These are phyloP conservation scores for Fringilla coelebs DNA, from an alignment of 2,797 vertebrate species.

Conservation along the genomic window DNA sequence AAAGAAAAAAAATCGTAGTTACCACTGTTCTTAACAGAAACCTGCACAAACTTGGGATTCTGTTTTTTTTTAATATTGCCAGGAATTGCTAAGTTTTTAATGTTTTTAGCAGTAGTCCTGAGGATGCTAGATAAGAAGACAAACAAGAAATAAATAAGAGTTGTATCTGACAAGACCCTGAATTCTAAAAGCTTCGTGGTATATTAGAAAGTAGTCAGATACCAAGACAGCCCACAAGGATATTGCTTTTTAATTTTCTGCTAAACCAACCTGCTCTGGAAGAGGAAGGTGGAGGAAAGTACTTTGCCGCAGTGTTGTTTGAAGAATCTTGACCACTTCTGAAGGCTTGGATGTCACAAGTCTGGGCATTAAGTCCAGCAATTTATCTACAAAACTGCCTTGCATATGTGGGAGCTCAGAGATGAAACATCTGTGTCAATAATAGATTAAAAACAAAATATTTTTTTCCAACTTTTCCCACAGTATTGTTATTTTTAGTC, in stretches of 20 bases:
- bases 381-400: slow-evolving; percentile 92
- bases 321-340: slow-evolving; percentile 93
- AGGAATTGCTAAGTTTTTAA: background rate
- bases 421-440: slow-evolving; percentile 81
- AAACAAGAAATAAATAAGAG: background rate
- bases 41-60: background rate
- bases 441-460: background rate
- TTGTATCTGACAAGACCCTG: background rate
- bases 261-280: slow-evolving; percentile 83
- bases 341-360: slow-evolving; percentile 87
- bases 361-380: slow-evolving; percentile 91
- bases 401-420: slow-evolving; percentile 90
- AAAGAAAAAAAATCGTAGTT: fast-evolving
- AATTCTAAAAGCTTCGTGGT: background rate
- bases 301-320: slow-evolving; percentile 88
- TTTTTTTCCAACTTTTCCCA: background rate
- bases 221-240: background rate
- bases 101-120: background rate
- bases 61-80: background rate
- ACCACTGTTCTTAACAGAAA: background rate
- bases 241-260: background rate
- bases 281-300: slow-evolving; percentile 87
- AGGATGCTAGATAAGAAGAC: background rate
- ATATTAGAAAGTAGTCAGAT: background rate
- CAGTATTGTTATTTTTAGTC: background rate